Evolutionary conservation across 2,888 invertebrate genomes (phyloP), one percentile per base, ranked within the genome.

Genomic region (Campoplex nolae): DNA sequence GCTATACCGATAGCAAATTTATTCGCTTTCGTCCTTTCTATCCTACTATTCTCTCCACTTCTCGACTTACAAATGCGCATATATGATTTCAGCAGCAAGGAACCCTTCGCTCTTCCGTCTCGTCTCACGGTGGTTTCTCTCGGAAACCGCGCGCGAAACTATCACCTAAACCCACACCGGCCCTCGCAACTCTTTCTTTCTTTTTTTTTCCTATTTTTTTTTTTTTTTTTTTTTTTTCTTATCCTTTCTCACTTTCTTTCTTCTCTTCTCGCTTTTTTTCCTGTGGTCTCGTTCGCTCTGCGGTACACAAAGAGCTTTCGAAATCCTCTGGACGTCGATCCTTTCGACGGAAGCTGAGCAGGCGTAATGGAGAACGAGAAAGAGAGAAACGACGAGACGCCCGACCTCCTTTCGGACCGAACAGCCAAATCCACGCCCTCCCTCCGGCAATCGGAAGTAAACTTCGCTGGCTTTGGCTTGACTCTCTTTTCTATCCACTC

Each of bases 41-140:
- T 73, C 35, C 73, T 56, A 54, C 65, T 77, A 45, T 71, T 76
- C 67, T 67, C 67, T 67, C 76, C 82, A 87, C 87, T 86, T 77
- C 83, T 75, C 84, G 79, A 86, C 84, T 88, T 88, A 85, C 88
- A 80, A 86, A 89, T 89, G 89, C 89, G 88, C 89, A 89, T 89
- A 88, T 89, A 89, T 89, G 89, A 89, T 89, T 89, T 86, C 87
- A 77, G 51, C 87, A 77, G 51, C 76, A 51, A 80, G 65, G 45
- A 67, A 42, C 62, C 35, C 56, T 51, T 77, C 67, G 77, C 68
- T 74, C 23, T 70, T 70, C 45, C 51, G 74, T 42, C 56, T 32
- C 68, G 28, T 38, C 62, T 16, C 45, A 77, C 54, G 56, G 51
- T 65, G 51, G 76, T 80, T 48, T 56, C 48, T 76, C 75, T 79